Evolutionary conservation across 2,797 vertebrate species (phyloP).

Genomic region (Poecilia picta): DNA sequence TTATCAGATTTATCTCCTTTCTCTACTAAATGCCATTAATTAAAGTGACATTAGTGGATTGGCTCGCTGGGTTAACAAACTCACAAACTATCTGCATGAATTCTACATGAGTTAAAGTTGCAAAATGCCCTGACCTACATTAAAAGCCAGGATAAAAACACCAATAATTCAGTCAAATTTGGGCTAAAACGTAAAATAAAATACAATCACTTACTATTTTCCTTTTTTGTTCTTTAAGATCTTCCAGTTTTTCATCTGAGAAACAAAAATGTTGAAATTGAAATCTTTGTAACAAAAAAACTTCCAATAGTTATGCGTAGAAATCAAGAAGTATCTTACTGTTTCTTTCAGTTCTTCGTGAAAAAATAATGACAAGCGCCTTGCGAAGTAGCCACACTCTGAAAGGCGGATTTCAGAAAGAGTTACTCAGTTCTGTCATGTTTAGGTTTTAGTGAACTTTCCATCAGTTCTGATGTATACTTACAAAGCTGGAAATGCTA

Average conservation of each 20-base stretch:
- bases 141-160: slow-evolving; percentile 76
- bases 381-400: slow-evolving; percentile 95
- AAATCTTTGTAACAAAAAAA: background rate
- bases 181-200: background rate
- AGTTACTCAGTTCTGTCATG: background rate
- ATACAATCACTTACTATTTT: slow-evolving; percentile 92
- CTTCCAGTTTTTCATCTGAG: slow-evolving; percentile 94
- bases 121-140: slow-evolving; percentile 83
- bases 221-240: slow-evolving; percentile 92
- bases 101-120: slow-evolving; percentile 89
- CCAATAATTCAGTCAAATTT: background rate
- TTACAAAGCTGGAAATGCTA: slow-evolving; percentile 95
- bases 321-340: slow-evolving; percentile 80
- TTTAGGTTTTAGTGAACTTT: slow-evolving; percentile 5
- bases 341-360: slow-evolving; percentile 92
- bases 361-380: slow-evolving; percentile 90
- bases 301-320: background rate
- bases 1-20: slow-evolving; percentile 99
- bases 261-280: slow-evolving; percentile 9
- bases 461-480: slow-evolving; percentile 63
- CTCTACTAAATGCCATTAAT: slow-evolving; percentile 97
- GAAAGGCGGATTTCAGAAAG: slow-evolving; percentile 18
- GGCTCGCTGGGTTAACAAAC: slow-evolving; percentile 96
- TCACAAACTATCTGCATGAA: slow-evolving; percentile 88
- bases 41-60: slow-evolving; percentile 95